phyloP scores from a whole-genome alignment of 2,888 invertebrate species.

The Eurytoma adleriae region DNA sequence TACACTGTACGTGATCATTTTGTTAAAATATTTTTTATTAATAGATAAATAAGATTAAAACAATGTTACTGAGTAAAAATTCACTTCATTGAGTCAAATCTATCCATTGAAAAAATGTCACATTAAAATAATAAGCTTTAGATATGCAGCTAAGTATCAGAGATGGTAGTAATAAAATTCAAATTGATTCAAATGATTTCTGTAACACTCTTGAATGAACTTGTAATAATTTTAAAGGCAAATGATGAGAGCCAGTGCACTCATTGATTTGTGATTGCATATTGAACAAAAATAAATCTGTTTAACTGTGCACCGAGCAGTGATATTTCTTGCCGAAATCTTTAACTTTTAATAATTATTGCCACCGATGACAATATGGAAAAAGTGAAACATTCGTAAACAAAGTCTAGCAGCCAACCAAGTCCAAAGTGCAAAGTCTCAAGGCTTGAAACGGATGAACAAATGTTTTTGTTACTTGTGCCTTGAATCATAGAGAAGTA shows the following conservation, averaged over 20 bases:
- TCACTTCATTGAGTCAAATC: background rate
- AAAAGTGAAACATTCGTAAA: too few relatives aligned
- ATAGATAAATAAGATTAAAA: background rate
- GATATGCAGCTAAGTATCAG: background rate
- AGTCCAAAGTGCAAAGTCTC: background rate
- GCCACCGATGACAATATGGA: too few relatives aligned
- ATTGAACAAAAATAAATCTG: background rate
- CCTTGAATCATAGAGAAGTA: background rate
- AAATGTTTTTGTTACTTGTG: background rate
- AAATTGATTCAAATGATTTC: constrained; percentile 8
- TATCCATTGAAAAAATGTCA: background rate
- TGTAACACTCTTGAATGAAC: background rate
- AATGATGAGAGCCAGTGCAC: constrained; percentile 7
- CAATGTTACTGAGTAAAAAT: background rate
- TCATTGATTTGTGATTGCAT: background rate
- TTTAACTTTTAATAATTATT: too few relatives aligned
- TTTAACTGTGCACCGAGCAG: background rate
- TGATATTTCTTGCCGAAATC: too few relatives aligned
- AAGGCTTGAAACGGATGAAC: background rate
- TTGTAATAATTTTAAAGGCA: background rate
- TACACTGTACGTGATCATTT: background rate
- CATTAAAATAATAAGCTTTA: background rate
- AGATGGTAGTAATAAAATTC: background rate
- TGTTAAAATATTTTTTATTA: background rate
- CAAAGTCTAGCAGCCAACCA: too few relatives aligned